Percentiles rank a stretch among this genome's conserved stretches.
Conservation (phyloP, 2,888 invertebrate genomes). For the Automeris io region DNA sequence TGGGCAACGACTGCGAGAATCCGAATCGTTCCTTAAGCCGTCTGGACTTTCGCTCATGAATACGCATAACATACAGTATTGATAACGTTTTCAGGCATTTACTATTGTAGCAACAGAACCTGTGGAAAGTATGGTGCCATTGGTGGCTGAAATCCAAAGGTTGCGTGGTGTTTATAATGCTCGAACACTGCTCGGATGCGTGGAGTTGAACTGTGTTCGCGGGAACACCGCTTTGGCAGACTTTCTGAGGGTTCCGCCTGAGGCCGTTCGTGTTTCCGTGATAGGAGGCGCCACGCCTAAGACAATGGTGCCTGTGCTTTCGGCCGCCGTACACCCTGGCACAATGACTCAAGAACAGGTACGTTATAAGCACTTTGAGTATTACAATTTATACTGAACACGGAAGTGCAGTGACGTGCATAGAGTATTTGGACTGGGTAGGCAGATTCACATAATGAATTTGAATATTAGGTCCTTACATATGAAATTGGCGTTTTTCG, state of each 20-base stretch:
- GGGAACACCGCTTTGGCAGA: slow-evolving; percentile 84
- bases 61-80: too few species aligned
- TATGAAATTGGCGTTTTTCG: too few species aligned
- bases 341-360: slow-evolving; percentile 65
- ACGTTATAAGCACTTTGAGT: too few species aligned
- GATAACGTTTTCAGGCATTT: slow-evolving; percentile 52
- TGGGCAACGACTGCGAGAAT: too few species aligned
- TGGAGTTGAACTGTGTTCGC: slow-evolving; percentile 82
- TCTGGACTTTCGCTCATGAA: too few species aligned
- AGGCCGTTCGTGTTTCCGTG: slow-evolving; percentile 80
- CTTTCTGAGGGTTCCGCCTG: slow-evolving; percentile 77
- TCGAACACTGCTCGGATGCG: slow-evolving; percentile 78
- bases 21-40: too few species aligned
- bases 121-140: slow-evolving; percentile 84
- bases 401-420: too few species aligned
- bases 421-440: too few species aligned
- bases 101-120: slow-evolving; percentile 68
- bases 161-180: slow-evolving; percentile 57
- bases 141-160: slow-evolving; percentile 82
- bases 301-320: slow-evolving; percentile 84
- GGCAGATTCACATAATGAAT: too few species aligned
- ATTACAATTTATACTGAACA: too few species aligned
- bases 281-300: slow-evolving; percentile 82
- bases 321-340: slow-evolving; percentile 77
- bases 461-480: too few species aligned